A percentile compares a stretch with the other conserved stretches of the same genome.
These are phyloP conservation scores for Drosophila neotestacea DNA, from an alignment of 2,888 invertebrate species.

Conservation along the genomic window DNA sequence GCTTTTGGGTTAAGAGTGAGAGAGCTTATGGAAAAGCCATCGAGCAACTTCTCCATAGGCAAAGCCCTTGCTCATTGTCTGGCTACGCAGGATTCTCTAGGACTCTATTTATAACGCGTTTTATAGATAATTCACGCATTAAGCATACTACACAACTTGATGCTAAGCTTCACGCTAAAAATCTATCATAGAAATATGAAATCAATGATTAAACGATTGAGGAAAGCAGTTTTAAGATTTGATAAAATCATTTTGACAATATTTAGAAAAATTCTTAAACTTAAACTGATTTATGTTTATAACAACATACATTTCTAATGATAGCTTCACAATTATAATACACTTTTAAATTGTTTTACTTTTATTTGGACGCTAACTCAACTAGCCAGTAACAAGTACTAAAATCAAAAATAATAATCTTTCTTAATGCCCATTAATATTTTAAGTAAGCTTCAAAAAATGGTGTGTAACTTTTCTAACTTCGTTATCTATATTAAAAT, in stretches of 20 bases:
- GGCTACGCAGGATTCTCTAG: conserved; percentile 14
- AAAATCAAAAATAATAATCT: too few species aligned
- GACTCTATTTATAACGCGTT: conserved; percentile 52
- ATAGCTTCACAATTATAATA: too few species aligned
- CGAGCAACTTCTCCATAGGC: conserved; percentile 8
- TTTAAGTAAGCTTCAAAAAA: too few species aligned
- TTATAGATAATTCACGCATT: conserved; percentile 37
- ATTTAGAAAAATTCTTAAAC: too few species aligned
- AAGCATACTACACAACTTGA: conserved; percentile 26
- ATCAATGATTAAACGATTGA: conserved; percentile 4
- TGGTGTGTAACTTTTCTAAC: too few species aligned
- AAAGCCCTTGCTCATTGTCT: conserved; percentile 49
- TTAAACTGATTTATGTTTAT: too few species aligned
- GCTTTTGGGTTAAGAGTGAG: conserved; percentile 10
- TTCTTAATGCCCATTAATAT: too few species aligned
- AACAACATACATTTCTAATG: too few species aligned
- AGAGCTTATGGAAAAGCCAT: conserved; percentile 53
- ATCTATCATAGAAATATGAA: conserved; percentile 26
- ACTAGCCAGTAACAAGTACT: too few species aligned
- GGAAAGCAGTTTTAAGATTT: neutral
- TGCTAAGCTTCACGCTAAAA: conserved; percentile 6
- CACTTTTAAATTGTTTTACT: too few species aligned
- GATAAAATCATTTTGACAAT: neutral
- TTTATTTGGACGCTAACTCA: too few species aligned
- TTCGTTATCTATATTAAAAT: neutral